Evolutionary conservation across 2,888 invertebrate genomes (phyloP).

Genomic region (Trissonchulus sp.): DNA sequence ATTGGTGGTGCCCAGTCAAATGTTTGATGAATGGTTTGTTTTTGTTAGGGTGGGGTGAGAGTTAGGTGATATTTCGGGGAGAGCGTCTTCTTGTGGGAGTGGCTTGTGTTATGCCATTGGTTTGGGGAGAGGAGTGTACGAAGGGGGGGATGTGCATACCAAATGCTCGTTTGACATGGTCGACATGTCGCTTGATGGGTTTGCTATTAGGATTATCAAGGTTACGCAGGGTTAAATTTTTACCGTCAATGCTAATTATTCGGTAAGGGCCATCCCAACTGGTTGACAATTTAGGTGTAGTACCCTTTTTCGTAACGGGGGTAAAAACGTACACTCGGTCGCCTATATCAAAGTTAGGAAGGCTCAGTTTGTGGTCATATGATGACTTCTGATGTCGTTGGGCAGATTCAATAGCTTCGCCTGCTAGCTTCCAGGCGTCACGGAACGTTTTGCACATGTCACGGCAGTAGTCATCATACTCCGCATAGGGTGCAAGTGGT

Average conservation of each 20-base stretch:
- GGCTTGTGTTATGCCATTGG: too few species aligned
- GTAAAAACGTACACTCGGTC: not conserved
- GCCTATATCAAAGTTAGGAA: not conserved
- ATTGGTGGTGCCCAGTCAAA: too few species aligned
- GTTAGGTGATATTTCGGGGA: too few species aligned
- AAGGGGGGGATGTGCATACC: not conserved
- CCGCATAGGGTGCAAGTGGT: not conserved
- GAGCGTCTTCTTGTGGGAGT: too few species aligned
- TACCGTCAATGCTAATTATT: not conserved
- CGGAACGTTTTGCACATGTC: not conserved
- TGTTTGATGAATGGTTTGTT: too few species aligned
- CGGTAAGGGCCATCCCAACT: not conserved
- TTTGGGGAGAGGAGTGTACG: too few species aligned
- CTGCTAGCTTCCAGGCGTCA: not conserved
- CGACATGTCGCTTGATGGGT: not conserved
- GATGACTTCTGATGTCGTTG: not conserved
- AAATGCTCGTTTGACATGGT: not conserved
- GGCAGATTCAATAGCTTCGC: not conserved
- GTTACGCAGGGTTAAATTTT: not conserved
- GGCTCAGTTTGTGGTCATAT: not conserved
- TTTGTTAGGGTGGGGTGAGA: too few species aligned
- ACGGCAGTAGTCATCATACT: not conserved
- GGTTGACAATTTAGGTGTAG: not conserved
- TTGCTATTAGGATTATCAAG: not conserved
- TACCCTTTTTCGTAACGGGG: too few species aligned